Conservation (phyloP, 2,797 vertebrate species). For the Molossus alvarezi region DNA sequence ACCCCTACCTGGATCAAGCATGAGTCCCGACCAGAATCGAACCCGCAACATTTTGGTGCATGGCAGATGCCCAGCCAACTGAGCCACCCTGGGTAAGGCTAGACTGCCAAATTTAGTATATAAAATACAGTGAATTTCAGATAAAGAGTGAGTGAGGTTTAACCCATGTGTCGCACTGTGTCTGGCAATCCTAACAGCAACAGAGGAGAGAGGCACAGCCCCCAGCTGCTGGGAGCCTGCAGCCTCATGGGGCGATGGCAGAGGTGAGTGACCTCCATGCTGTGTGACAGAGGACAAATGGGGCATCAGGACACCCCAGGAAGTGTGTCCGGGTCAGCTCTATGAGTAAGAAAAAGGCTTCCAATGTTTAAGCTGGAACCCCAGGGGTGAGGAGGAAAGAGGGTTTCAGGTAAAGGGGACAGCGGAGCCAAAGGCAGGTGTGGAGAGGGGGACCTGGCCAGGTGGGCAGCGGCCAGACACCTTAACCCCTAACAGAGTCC, state of each 20-base stretch:
- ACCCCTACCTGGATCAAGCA: neutral
- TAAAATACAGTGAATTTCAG: neutral
- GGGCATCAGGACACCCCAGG: neutral
- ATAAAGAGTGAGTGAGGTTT: neutral
- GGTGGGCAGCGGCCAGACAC: neutral
- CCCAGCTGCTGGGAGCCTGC: neutral
- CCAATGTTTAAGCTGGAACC: neutral
- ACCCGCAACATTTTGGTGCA: neutral
- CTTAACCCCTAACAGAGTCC: fast-evolving
- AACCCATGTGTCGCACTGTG: neutral
- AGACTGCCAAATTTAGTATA: neutral
- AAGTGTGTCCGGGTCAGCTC: neutral
- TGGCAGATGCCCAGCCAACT: neutral
- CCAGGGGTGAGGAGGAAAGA: neutral
- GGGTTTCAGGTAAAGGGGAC: neutral
- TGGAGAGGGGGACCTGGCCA: neutral
- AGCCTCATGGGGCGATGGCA: neutral
- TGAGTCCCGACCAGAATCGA: neutral
- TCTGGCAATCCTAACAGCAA: neutral
- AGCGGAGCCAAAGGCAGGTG: neutral
- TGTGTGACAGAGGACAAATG: neutral
- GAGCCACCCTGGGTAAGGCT: neutral
- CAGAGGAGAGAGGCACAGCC: neutral
- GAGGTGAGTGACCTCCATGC: neutral
- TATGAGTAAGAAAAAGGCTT: neutral